phyloP scores from a whole-genome alignment of 2,888 invertebrate genomes.

The Iphiclides podalirius region DNA sequence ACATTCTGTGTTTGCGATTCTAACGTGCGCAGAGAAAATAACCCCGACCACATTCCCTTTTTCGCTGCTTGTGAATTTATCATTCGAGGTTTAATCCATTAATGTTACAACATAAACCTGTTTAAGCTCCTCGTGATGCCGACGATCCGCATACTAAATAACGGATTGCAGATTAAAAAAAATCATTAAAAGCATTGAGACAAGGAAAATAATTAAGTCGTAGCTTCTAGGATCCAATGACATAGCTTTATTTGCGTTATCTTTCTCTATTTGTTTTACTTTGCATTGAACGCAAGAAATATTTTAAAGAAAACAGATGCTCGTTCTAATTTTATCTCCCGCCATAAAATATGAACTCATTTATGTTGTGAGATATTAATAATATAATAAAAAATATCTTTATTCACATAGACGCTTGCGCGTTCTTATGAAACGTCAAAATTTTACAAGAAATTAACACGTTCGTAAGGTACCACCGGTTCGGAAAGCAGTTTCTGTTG shows the following conservation, averaged over 20 bases:
- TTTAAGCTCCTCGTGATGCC: conserved; percentile 19
- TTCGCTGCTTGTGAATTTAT: conserved; percentile 20
- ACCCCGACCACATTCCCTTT: conserved; percentile 21
- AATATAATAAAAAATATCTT: no score
- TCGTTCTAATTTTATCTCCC: no score
- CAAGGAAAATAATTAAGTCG: conserved; percentile 13
- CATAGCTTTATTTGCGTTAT: conserved; percentile 2
- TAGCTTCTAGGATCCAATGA: not conserved
- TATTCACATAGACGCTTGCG: no score
- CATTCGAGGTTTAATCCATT: conserved; percentile 25
- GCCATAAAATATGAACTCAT: no score
- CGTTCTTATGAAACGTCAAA: no score
- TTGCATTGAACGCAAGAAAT: no score
- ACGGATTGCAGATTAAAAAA: conserved; percentile 13
- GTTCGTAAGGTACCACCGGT: no score
- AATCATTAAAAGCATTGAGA: conserved; percentile 9
- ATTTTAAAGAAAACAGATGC: no score
- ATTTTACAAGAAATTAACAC: no score
- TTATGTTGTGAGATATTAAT: no score
- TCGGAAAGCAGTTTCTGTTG: no score
- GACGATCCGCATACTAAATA: conserved; percentile 20
- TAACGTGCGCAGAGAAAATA: conserved; percentile 20
- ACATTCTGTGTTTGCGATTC: conserved; percentile 16
- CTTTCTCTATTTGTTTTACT: not conserved
- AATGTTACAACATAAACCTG: conserved; percentile 21